These are phyloP conservation scores for Aulostomus chinensis DNA, from an alignment of 2,797 vertebrate genomes.

Conservation along the genomic window DNA sequence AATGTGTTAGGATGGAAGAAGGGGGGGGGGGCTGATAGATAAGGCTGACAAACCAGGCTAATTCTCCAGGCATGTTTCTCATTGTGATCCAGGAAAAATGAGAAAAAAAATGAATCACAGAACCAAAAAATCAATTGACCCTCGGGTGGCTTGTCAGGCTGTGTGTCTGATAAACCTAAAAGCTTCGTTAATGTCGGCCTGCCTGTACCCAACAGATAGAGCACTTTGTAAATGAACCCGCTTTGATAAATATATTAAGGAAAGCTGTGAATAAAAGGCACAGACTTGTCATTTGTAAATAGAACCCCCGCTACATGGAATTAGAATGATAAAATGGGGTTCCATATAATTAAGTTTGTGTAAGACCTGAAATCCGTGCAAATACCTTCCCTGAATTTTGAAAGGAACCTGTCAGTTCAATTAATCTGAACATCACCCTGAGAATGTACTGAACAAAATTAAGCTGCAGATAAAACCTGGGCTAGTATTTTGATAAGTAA, in stretches of 20 bases:
- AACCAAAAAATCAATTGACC: slow-evolving; percentile 99
- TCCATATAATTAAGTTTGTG: slow-evolving; percentile 99
- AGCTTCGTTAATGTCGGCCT: slow-evolving; percentile 99
- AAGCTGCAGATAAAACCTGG: slow-evolving; percentile 98
- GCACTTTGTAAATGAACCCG: slow-evolving; percentile 99
- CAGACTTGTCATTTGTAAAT: slow-evolving; percentile 99
- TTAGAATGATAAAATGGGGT: slow-evolving; percentile 99
- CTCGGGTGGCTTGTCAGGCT: slow-evolving; percentile 98
- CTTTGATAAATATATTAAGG: slow-evolving; percentile 99
- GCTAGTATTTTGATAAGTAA: slow-evolving; percentile 99
- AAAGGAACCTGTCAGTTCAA: slow-evolving; percentile 99
- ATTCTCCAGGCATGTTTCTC: slow-evolving; percentile 99
- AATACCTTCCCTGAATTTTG: slow-evolving; percentile 99
- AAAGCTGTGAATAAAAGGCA: slow-evolving; percentile 99
- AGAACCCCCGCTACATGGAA: slow-evolving; percentile 99
- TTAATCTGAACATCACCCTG: slow-evolving; percentile 99
- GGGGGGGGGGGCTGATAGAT: slow-evolving; percentile 86
- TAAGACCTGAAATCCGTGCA: slow-evolving; percentile 99
- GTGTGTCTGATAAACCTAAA: slow-evolving; percentile 98
- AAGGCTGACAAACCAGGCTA: slow-evolving; percentile 98
- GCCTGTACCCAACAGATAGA: slow-evolving; percentile 99
- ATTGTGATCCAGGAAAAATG: slow-evolving; percentile 98
- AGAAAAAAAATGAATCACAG: slow-evolving; percentile 97
- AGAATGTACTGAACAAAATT: slow-evolving; percentile 99
- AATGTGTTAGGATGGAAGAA: slow-evolving; percentile 30